Evolutionary conservation across 2,113 vertebrate species (phyloP).

Genomic region (Grus americana): DNA sequence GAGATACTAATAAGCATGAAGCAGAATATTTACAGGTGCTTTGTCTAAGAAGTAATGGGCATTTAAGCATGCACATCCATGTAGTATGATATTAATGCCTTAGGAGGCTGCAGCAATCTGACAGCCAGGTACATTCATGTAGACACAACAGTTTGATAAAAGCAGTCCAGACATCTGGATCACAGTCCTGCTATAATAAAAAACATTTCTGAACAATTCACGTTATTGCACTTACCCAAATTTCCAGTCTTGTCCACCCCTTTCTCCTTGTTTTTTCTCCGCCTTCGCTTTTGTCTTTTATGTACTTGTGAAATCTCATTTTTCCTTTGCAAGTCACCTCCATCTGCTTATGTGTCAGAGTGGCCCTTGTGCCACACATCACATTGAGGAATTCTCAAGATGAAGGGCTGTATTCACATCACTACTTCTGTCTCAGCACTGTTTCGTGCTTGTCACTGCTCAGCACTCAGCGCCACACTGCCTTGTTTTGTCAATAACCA

Average conservation of each 20-base stretch:
- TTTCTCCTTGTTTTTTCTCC: slow-evolving; percentile 19
- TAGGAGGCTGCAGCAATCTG: slow-evolving; percentile 56
- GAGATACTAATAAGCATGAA: slow-evolving; percentile 9
- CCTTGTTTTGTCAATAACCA: slow-evolving; percentile 99
- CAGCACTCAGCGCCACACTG: slow-evolving; percentile 82
- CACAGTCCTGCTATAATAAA: slow-evolving; percentile 52
- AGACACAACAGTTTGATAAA: slow-evolving; percentile 74
- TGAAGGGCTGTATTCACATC: slow-evolving; percentile 45
- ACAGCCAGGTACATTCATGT: slow-evolving; percentile 74
- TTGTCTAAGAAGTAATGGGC: slow-evolving; percentile 24
- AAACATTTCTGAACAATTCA: slow-evolving; percentile 61
- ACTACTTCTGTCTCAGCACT: slow-evolving; percentile 47
- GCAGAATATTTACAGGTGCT: slow-evolving; percentile 22
- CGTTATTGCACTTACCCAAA: slow-evolving; percentile 78
- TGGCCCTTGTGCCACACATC: slow-evolving; percentile 49
- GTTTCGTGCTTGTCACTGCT: slow-evolving; percentile 79
- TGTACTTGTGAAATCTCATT: slow-evolving; percentile 17
- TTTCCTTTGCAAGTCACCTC: slow-evolving; percentile 47
- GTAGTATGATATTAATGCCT: not conserved
- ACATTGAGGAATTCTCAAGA: slow-evolving; percentile 50
- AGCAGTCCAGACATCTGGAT: slow-evolving; percentile 77
- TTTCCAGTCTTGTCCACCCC: slow-evolving; percentile 36
- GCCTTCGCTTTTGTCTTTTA: slow-evolving; percentile 36
- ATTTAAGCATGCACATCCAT: slow-evolving; percentile 14
- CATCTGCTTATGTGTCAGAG: slow-evolving; percentile 56